Evolutionary conservation across 2,113 vertebrate species (phyloP).

Genomic region (Chunga burmeisteri): DNA sequence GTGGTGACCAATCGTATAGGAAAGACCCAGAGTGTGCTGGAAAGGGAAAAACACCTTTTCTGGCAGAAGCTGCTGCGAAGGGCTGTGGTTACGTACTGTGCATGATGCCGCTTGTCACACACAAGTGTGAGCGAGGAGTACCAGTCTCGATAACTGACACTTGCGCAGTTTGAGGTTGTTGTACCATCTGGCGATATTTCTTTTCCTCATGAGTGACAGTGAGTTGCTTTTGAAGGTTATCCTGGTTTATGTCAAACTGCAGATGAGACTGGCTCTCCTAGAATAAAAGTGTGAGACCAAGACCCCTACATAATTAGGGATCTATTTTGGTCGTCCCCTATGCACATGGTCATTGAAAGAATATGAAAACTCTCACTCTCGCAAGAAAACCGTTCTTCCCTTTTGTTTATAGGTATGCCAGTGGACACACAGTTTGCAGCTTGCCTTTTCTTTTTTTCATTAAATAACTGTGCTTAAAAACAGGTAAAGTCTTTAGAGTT

Average conservation of each 20-base stretch:
- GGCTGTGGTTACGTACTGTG: not conserved
- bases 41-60: not conserved
- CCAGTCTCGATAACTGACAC: not conserved
- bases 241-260: not conserved
- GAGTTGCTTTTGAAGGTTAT: not conserved
- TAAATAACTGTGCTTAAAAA: not conserved
- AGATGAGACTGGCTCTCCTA: not conserved
- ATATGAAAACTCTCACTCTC: not conserved
- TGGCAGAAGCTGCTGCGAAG: not conserved
- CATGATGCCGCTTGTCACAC: rapidly evolving
- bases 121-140: not conserved
- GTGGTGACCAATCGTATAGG: not conserved
- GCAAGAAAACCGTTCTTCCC: not conserved
- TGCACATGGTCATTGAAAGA: not conserved
- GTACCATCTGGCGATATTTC: not conserved
- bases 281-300: not conserved
- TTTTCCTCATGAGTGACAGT: not conserved
- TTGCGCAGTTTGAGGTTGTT: not conserved
- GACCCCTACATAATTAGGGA: rapidly evolving
- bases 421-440: not conserved
- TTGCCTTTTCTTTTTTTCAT: not conserved
- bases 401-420: not conserved
- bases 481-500: not conserved
- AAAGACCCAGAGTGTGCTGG: not conserved
- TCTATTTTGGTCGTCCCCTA: not conserved